Conservation (phyloP, 2,888 invertebrate species). For the Physocephala rufipes region DNA sequence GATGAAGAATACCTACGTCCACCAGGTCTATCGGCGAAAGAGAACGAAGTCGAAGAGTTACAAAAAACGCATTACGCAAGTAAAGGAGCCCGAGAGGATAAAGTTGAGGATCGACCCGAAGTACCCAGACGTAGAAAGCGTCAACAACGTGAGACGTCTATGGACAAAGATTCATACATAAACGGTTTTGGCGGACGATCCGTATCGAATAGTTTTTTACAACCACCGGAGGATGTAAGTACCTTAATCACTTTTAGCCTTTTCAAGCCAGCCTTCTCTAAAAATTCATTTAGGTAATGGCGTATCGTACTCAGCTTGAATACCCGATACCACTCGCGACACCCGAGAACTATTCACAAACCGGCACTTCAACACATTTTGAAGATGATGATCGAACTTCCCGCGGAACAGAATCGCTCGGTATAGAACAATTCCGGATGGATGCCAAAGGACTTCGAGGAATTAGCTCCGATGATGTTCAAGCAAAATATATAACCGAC, state of each 20-base stretch:
- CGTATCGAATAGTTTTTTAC: slow-evolving; percentile 64
- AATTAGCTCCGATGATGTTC: slow-evolving; percentile 41
- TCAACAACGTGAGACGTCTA: slow-evolving; percentile 54
- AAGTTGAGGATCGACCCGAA: slow-evolving; percentile 54
- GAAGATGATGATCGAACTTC: slow-evolving; percentile 77
- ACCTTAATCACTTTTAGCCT: background rate
- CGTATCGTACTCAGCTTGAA: slow-evolving; percentile 74
- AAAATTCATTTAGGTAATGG: slow-evolving; percentile 69
- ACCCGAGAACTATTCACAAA: slow-evolving; percentile 67
- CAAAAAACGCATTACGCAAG: background rate
- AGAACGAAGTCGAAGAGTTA: slow-evolving; percentile 46
- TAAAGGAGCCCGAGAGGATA: slow-evolving; percentile 30
- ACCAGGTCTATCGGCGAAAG: slow-evolving; percentile 42
- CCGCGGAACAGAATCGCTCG: slow-evolving; percentile 75
- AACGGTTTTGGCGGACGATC: slow-evolving; percentile 66
- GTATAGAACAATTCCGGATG: slow-evolving; percentile 64
- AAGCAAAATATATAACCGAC: slow-evolving; percentile 61
- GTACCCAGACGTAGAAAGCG: slow-evolving; percentile 64
- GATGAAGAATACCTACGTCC: slow-evolving; percentile 63
- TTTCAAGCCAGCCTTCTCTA: background rate
- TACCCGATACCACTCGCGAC: slow-evolving; percentile 71
- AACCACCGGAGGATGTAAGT: slow-evolving; percentile 64
- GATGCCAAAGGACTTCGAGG: slow-evolving; percentile 22
- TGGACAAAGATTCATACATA: slow-evolving; percentile 63
- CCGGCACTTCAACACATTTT: slow-evolving; percentile 69